Base-by-base conservation (phyloP, 2,797 vertebrate genomes). In the Chelmon rostratus region DNA sequence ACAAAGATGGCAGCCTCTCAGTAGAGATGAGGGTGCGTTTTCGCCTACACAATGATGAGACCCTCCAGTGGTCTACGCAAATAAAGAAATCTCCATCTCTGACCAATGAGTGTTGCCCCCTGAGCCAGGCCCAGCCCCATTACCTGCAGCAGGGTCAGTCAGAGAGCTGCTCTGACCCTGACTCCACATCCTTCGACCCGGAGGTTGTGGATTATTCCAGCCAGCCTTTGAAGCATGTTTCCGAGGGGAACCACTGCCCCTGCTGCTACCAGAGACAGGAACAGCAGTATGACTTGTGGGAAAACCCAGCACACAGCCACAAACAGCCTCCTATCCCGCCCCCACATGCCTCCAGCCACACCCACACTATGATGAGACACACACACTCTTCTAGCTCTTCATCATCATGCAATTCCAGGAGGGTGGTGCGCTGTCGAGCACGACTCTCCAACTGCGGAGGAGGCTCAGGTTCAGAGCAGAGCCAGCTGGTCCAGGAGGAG, bases 11-110 rank as follows among this genome's bases (percentile, higher is more conserved):
- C 44, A 98, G 97, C 84, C 90, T 98, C 15, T 97, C 97, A 0
- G 96, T 98, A 2, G 97, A 98, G 92, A 98, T 99, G 97, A 97
- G 93, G 70, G 96, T 98, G 1, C 96, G 96, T 9, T 97, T 99
- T 84, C 96, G 93, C n/a, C 90, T 98, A 23, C 93, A 95, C 0
- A 96, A 94, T 0, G 94, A 97, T 0, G 97, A 98, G 79, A 93
- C 92, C 0, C 75, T 97, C 21, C 95, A 95, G 54, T 96, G 96
- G 97, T 96, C 97, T 12, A 97, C 96, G 0, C 95, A 96, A 68
- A 95, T 96, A 33, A 95, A 94, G 57, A 96, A 95, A 83, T 94
- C 96, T 0, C 93, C 92, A 0, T 85, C 91, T 68, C 89, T 94
- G 75, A 91, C 79, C 31, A 94, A 88, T 70, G 91, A 92, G 6